Conservation (phyloP, 2,888 invertebrate species). For the Apamea crenata region DNA sequence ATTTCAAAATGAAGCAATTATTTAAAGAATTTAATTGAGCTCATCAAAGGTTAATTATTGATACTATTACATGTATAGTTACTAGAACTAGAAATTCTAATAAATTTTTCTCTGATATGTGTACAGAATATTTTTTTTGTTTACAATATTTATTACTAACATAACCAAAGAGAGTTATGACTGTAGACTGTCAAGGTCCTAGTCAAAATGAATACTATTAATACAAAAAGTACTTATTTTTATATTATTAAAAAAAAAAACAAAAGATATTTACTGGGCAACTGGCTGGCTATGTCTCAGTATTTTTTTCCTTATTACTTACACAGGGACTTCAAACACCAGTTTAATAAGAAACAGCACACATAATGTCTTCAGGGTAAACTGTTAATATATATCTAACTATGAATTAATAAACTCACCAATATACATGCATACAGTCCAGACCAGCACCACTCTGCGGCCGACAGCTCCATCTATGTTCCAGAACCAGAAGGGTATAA, state of each 20-base stretch:
- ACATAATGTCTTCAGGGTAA: neutral
- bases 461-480: conserved; percentile 97
- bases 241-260: neutral
- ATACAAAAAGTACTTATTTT: neutral
- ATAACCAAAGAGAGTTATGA: too few species aligned
- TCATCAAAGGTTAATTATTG: neutral
- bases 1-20: neutral
- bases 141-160: neutral
- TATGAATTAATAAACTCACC: conserved; percentile 87
- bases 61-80: neutral
- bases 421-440: conserved; percentile 96
- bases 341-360: neutral
- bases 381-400: neutral
- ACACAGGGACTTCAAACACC: too few species aligned
- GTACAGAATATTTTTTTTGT: neutral
- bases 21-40: neutral
- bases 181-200: neutral
- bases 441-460: conserved; percentile 94
- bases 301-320: neutral
- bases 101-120: neutral
- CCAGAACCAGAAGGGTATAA: conserved; percentile 98
- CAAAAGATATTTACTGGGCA: neutral
- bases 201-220: neutral
- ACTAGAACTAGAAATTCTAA: neutral
- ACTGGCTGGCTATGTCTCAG: neutral